Conservation (phyloP, 2,888 invertebrate genomes). For the Ptilodon capucinus region DNA sequence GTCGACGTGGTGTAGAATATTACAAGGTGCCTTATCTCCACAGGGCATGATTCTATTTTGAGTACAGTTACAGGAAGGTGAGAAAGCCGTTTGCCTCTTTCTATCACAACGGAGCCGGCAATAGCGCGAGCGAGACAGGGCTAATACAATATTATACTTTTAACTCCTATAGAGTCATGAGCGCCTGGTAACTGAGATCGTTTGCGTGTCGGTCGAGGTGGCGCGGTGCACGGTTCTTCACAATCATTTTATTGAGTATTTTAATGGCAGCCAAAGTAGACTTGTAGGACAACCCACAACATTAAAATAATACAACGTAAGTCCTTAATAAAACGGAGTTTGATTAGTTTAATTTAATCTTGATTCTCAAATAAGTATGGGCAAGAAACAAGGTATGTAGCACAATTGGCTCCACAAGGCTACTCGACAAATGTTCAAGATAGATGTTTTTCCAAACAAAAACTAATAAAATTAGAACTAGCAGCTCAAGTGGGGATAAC, state of each 20-base stretch:
- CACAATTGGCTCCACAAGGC: too few relatives aligned
- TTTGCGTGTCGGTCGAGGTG: slow-evolving; percentile 79
- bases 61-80: slow-evolving; percentile 26
- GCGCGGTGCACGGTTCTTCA: slow-evolving; percentile 61
- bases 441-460: too few relatives aligned
- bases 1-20: slow-evolving; percentile 25
- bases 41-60: slow-evolving; percentile 31
- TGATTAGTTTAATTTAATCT: too few relatives aligned
- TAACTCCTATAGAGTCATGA: slow-evolving; percentile 38
- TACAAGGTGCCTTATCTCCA: slow-evolving; percentile 39
- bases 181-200: slow-evolving; percentile 74
- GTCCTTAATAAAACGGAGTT: too few relatives aligned
- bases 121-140: slow-evolving; percentile 58
- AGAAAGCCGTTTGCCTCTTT: slow-evolving; percentile 55
- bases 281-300: neutral
- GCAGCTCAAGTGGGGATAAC: too few relatives aligned
- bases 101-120: slow-evolving; percentile 45
- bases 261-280: neutral
- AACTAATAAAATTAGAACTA: too few relatives aligned
- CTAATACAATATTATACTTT: slow-evolving; percentile 17
- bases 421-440: too few relatives aligned
- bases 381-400: too few relatives aligned
- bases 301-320: neutral
- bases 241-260: neutral
- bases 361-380: too few relatives aligned